Conservation (phyloP, 2,888 invertebrate genomes). For the Drosophila basisetae region DNA sequence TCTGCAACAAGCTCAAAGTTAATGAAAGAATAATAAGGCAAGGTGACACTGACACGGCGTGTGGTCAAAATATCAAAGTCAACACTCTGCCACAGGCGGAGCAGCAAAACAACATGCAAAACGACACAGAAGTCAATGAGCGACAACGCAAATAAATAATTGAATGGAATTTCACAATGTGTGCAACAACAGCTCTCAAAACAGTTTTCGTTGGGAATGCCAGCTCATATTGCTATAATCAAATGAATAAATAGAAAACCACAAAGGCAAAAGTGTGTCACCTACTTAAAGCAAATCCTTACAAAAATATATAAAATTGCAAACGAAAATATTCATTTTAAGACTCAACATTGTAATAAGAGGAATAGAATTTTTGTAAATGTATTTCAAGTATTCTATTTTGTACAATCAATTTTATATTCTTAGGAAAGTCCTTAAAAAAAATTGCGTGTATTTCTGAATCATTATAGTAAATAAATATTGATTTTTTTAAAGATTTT, state of each 20-base stretch:
- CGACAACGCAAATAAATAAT: constrained; percentile 56
- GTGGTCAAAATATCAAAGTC: constrained; percentile 55
- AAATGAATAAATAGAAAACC: not conserved
- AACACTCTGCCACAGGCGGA: constrained; percentile 34
- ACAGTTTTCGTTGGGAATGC: constrained; percentile 30
- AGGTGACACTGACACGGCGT: constrained; percentile 72
- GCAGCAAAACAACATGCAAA: constrained; percentile 40
- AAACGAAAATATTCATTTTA: not conserved
- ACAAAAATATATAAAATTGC: not conserved
- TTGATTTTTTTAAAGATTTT: not conserved
- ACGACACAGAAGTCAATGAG: constrained; percentile 56
- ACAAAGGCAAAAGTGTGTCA: not conserved
- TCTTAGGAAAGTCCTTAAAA: not conserved
- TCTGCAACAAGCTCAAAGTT: constrained; percentile 45
- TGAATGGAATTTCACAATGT: constrained; percentile 45
- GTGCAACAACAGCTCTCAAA: constrained; percentile 52
- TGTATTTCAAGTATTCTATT: not conserved
- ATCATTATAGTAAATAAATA: not conserved
- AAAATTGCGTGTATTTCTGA: not conserved
- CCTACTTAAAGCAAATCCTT: constrained; percentile 2
- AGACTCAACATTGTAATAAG: not conserved
- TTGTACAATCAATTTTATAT: not conserved
- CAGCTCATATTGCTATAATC: constrained; percentile 13
- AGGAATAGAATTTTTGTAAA: not conserved
- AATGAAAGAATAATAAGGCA: constrained; percentile 78